Base-by-base conservation (phyloP, 30 jellyfish, hydroid and myxozoan species). In the Clytia hemisphaerica region DNA sequence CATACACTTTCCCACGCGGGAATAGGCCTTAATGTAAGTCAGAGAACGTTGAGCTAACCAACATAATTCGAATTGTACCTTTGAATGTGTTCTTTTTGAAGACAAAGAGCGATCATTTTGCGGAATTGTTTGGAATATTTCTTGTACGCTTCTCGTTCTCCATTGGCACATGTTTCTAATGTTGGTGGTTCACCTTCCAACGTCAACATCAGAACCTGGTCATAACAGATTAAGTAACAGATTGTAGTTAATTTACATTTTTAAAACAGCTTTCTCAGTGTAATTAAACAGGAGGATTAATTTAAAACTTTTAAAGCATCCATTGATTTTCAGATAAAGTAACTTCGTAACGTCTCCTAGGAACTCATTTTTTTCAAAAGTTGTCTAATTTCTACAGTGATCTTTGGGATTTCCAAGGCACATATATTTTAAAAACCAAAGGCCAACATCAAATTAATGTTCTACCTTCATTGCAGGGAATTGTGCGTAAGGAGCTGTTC, bases 181-280 rank as follows among this genome's bases (percentile, higher is more conserved):
- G 92, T 69, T 7, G 98, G 98, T 35, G 98, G 95, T n/a, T 89
- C 98, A 46, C 92, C 88, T 68, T 88, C 94, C 30, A 88, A 83
- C 18, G 97, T 88, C 15, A 88, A 84, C 97, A 88, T 88, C 53
- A 88, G 54, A 2, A 88, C 84, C 84, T 72, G 7, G 22, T 32
- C 18, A 45, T 7, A 58, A 9, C 10, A 7, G 10, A 16, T 16
- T 40, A 7, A 7, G 53, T 7, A 40, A 40, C 16, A 40, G 53
- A 40, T 7, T 16, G 14, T 16, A 40, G 53, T 16, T 40, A 10
- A 40, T 40, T 40, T 40, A 16, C 16, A 7, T 7, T 7, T 7
- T 16, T 16, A 10, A 10, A 7, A 16, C 16, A 40, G 18, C 14
- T 42, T n/a, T n/a, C n/a, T n/a, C n/a, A n/a, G n/a, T n/a, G n/a